A percentile compares a stretch with the other conserved stretches of the same genome.
Evolutionary conservation across 2,888 invertebrate species (phyloP).

Genomic region (Mycogona germanica): DNA sequence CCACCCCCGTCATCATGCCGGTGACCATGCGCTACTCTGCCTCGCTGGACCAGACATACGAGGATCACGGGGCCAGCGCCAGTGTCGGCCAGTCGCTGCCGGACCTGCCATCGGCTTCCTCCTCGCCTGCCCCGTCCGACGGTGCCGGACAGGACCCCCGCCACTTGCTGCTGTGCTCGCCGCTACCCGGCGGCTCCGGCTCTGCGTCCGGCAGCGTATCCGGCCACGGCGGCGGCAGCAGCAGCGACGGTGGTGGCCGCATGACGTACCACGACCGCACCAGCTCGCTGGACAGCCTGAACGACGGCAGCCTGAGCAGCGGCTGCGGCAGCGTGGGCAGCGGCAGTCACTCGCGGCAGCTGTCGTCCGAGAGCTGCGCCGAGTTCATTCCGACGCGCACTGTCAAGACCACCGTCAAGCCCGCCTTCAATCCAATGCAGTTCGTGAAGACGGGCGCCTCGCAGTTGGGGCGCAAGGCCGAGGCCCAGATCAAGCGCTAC

Average conservation of each 20-base stretch:
- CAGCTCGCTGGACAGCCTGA: constrained; percentile 21
- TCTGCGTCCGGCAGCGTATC: constrained; percentile 6
- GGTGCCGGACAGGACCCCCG: background rate
- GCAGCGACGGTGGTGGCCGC: background rate
- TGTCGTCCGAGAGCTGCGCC: constrained; percentile 13
- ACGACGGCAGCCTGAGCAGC: constrained; percentile 14
- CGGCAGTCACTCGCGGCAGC: constrained; percentile 15
- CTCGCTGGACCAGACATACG: constrained; percentile 23
- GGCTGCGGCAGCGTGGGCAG: constrained; percentile 11
- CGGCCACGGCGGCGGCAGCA: background rate
- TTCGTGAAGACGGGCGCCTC: constrained; percentile 83
- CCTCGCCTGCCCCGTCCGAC: background rate
- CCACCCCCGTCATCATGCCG: too few relatives aligned
- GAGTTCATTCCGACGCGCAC: constrained; percentile 40
- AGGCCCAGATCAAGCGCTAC: constrained; percentile 69
- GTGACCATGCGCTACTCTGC: constrained; percentile 23
- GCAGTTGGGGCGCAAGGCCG: constrained; percentile 67
- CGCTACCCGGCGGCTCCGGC: background rate
- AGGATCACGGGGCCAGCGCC: constrained; percentile 19
- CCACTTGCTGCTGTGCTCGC: background rate
- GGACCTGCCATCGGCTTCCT: background rate
- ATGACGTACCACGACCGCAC: background rate
- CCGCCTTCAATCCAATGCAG: constrained; percentile 74
- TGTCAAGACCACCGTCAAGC: constrained; percentile 59
- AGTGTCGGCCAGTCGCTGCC: background rate